Conservation (phyloP, 2,113 vertebrate genomes). For the Redunca redunca region DNA sequence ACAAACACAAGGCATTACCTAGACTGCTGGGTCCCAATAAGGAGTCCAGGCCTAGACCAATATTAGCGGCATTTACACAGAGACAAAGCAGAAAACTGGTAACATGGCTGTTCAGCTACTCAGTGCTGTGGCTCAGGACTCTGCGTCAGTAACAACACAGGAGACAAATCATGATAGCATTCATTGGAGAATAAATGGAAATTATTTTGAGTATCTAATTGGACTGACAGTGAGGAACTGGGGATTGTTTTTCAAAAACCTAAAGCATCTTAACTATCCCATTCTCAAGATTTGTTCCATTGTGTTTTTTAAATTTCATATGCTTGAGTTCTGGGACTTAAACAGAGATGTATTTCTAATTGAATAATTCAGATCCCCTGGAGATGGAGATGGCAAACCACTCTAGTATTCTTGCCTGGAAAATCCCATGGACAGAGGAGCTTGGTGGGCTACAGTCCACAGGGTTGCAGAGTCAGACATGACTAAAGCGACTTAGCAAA, state of each 20-base stretch:
- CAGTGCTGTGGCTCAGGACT: not conserved
- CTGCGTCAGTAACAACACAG: not conserved
- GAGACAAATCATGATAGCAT: not conserved
- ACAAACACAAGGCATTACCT: not conserved
- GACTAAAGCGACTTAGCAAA: not conserved
- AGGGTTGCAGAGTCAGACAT: not conserved
- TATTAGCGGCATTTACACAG: not conserved
- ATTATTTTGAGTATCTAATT: slow-evolving; percentile 14
- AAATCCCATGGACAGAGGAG: not conserved
- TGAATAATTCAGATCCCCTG: not conserved
- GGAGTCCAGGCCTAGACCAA: not conserved
- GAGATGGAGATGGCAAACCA: not conserved
- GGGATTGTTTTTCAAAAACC: not conserved
- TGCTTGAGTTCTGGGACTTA: not conserved
- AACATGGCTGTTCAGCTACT: not conserved
- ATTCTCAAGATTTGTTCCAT: not conserved
- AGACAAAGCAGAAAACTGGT: not conserved
- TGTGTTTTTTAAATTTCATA: not conserved
- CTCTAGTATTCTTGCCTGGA: not conserved
- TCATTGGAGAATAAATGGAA: not conserved
- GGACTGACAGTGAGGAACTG: not conserved
- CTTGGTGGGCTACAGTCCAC: not conserved
- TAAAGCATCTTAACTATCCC: not conserved
- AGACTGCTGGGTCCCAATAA: not conserved
- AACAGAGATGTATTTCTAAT: not conserved